Conservation (phyloP, 2,113 vertebrate genomes). For the Fulmarus glacialis region DNA sequence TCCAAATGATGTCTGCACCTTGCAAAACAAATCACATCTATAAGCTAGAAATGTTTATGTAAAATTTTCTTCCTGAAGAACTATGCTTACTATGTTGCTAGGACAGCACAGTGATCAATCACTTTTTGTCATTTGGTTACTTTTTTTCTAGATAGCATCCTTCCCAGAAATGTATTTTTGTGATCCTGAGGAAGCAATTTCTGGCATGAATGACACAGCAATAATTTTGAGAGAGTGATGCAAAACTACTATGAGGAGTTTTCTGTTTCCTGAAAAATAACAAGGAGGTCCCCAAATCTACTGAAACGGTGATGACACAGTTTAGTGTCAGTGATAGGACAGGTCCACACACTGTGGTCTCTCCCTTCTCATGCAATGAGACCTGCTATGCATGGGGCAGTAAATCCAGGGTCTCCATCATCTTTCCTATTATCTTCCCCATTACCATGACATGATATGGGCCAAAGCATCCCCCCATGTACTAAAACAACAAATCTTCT, state of each 20-base stretch:
- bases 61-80: not conserved
- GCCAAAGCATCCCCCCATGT: not conserved
- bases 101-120: not conserved
- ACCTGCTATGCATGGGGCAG: not conserved
- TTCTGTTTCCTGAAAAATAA: not conserved
- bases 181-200: not conserved
- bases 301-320: not conserved
- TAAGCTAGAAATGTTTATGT: not conserved
- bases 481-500: not conserved
- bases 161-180: not conserved
- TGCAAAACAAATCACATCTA: not conserved
- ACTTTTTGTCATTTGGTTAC: not conserved
- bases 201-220: not conserved
- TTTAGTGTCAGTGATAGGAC: not conserved
- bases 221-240: not conserved
- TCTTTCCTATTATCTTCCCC: not conserved
- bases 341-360: not conserved
- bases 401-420: not conserved
- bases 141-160: not conserved
- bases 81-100: not conserved
- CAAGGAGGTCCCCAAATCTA: not conserved
- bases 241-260: not conserved
- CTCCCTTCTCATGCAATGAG: not conserved
- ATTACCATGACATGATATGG: not conserved
- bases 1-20: not conserved